Base-by-base conservation (phyloP, 2,797 vertebrate genomes). In the Muscicapa comitata region DNA sequence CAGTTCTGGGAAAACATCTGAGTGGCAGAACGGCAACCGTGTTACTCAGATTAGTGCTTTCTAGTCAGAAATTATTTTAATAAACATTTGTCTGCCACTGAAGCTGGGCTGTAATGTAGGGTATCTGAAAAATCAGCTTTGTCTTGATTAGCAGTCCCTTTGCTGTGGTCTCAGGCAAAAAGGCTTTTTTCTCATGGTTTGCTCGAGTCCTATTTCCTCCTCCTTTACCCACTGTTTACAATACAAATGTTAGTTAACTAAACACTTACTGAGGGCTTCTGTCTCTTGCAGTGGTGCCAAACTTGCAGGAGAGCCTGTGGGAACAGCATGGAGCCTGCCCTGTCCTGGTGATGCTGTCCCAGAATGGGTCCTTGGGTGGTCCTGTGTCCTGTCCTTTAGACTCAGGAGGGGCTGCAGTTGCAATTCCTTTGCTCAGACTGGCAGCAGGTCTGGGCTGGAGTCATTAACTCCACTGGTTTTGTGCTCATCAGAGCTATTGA, bases 141-240 rank as follows among this genome's bases (percentile, higher is more conserved):
- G 80, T 71, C 95, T 91, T 86, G 73, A 90, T 93, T 48, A 80
- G 81, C 75, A 86, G 61, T 92, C 77, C 35, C 51, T 95, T 86
- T 97, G 77, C 95, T 96, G 91, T 90, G 94, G 76, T 94, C 91
- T 94, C 71, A 71, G 81, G 73, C 50, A 87, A 70, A 90, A 94
- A 63, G 57, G 68, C 91, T 86, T 95, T 95, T 97, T 97, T 97
- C 95, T 97, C 97, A 97, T 48, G 42, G 67, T 94, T 94, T 92
- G 29, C 53, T 94, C 19, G 16, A 83, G 88, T 67, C 79, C 58
- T 78, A 0, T 96, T 93, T 94, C 93, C 92, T 96, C 95, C 88
- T 94, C 89, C 92, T 86, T 95, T 94, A 42, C 88, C 65, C 86
- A 31, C 76, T 95, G 93, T 97, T 97, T 97, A 96, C 93, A 96